phyloP scores from a whole-genome alignment of 1,140 invertebrate genomes.

The Pantala flavescens region DNA sequence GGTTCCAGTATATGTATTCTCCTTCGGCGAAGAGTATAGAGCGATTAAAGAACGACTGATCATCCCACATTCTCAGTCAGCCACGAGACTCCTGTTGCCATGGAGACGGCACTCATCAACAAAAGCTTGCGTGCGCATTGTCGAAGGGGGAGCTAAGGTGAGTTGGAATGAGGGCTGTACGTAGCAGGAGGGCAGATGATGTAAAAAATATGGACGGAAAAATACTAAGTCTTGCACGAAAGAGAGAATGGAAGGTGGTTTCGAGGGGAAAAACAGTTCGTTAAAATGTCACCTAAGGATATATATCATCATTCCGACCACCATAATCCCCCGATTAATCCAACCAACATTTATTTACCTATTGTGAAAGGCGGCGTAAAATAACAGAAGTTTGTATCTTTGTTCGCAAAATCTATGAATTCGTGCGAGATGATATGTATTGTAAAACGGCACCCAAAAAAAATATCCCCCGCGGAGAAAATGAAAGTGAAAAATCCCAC shows the following conservation, averaged over 20 bases:
- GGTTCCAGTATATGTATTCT: too few relatives aligned
- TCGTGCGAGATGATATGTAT: too few relatives aligned
- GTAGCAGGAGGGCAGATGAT: background rate
- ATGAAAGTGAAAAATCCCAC: too few relatives aligned
- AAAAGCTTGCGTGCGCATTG: background rate
- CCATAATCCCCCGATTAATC: too few relatives aligned
- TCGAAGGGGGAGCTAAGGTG: background rate
- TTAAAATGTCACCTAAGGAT: background rate
- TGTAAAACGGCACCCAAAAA: too few relatives aligned
- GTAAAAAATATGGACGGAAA: background rate
- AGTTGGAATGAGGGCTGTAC: background rate
- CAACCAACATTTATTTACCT: too few relatives aligned
- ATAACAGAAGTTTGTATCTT: too few relatives aligned
- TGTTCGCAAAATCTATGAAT: too few relatives aligned
- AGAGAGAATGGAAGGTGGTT: background rate
- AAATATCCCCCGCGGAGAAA: too few relatives aligned
- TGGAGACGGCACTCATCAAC: constrained; percentile 3
- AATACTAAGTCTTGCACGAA: background rate
- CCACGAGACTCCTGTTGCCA: constrained; percentile 6
- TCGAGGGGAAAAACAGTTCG: background rate
- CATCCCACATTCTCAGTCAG: background rate
- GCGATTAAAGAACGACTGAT: background rate
- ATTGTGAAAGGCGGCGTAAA: too few relatives aligned
- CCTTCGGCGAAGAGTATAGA: too few relatives aligned
- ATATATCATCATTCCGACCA: background rate